Base-by-base conservation (phyloP, 2,888 invertebrate genomes). In the Erannis defoliaria region DNA sequence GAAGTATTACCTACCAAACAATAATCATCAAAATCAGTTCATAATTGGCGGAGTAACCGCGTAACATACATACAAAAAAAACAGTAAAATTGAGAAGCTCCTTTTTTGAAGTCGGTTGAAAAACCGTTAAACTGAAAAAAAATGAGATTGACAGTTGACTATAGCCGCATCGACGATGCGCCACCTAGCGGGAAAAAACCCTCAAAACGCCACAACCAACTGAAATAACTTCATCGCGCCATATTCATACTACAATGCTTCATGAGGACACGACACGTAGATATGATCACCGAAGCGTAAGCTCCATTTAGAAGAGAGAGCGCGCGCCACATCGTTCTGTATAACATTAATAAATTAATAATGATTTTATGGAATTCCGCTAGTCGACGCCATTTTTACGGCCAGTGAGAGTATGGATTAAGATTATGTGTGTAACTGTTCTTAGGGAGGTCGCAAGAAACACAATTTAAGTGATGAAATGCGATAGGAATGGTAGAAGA, bases 321-420 rank as follows among this genome's bases (percentile, higher is more conserved):
- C 84, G 75, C 82, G 78, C 71, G 70, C 75, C 70, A 72, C 75
- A 76, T 82, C 79, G 78, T 77, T 79, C 82, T 77, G 91, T 90
- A 89, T 92, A 80, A 88, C 84, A 92, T 93, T 89, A 93, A 92
- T 92, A 91, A 91, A 92, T 91, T 91, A 91, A 91, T 90, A 87
- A 90, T 89, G 84, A 88, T 89, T 88, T 86, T 89, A 89, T 88
- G 90, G 85, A 90, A 91, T 90, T 90, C 90, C 90, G 86, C 88
- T 87, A 86, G 80, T 77, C 66, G 69, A 72, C 74, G 78, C 77
- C 80, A 80, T 80, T 81, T 82, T 81, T 77, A 81, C 76, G 72
- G 75, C 74, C 69, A 79, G 81, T 73, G 81, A 81, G 81, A 81
- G 81, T 80, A 66, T 74, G 65, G 72, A 70, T 71, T 73, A 71